Conservation (phyloP, 2,113 vertebrate species). For the Lepus europaeus region DNA sequence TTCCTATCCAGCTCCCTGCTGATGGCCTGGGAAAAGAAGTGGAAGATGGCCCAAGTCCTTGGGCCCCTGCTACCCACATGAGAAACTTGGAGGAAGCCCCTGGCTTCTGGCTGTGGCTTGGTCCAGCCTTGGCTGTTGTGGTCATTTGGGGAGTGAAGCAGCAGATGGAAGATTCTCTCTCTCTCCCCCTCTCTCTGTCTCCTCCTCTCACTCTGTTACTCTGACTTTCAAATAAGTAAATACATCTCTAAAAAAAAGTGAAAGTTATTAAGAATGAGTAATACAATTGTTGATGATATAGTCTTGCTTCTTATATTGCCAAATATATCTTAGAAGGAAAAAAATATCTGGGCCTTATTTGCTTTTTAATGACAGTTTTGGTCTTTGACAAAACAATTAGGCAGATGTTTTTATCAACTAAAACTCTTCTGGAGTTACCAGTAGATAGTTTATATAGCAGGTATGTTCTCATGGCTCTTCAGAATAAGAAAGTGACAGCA, state of each 20-base stretch:
- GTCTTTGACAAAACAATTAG: constrained; percentile 93
- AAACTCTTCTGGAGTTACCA: constrained; percentile 90
- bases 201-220: no score
- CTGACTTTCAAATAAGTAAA: no score
- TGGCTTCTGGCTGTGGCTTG: no score
- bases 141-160: no score
- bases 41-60: no score
- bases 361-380: constrained; percentile 95
- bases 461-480: constrained; percentile 92
- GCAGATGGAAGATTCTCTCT: no score
- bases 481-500: constrained; percentile 91
- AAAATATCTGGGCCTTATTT: constrained; percentile 91
- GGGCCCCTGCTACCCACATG: no score
- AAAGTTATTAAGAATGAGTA: constrained; percentile 88
- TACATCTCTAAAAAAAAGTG: not conserved
- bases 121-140: no score
- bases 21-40: no score
- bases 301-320: constrained; percentile 92
- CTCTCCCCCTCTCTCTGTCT: no score
- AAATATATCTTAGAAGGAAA: constrained; percentile 94
- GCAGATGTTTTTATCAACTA: constrained; percentile 91
- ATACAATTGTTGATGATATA: constrained; percentile 91
- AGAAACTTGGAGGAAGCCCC: no score
- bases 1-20: no score
- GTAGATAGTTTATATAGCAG: constrained; percentile 92